Conservation (phyloP, 2,797 vertebrate genomes). For the Buphagus erythrorhynchus region DNA sequence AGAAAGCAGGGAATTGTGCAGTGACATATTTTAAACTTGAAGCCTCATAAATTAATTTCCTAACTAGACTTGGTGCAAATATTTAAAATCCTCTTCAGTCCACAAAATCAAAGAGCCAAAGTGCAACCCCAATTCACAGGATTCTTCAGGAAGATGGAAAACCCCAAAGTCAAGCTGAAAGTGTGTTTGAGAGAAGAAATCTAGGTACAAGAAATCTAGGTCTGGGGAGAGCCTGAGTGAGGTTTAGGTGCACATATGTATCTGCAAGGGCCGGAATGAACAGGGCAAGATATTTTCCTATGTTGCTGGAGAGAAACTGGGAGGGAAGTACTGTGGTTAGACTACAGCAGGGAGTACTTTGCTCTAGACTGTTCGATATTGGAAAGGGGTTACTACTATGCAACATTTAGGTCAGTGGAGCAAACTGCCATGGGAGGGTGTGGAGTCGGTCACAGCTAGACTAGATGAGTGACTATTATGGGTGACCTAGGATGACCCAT, state of each 20-base stretch:
- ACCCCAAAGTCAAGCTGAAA: background rate
- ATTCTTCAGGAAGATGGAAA: background rate
- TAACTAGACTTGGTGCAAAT: background rate
- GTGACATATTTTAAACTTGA: background rate
- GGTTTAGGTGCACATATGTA: background rate
- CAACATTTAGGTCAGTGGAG: conserved; percentile 47
- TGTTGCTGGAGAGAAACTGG: background rate
- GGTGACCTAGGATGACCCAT: background rate
- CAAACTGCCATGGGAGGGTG: conserved; percentile 2
- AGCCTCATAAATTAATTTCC: background rate
- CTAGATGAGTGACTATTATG: background rate
- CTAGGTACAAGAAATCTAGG: background rate
- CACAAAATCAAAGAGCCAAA: background rate
- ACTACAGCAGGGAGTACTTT: background rate
- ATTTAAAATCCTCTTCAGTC: background rate
- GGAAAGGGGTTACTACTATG: background rate
- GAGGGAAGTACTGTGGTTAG: background rate
- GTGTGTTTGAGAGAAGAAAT: background rate
- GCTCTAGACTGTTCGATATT: background rate
- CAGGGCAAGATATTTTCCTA: background rate
- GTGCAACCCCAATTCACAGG: background rate
- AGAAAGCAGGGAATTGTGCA: background rate
- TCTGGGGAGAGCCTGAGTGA: background rate
- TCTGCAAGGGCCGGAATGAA: background rate
- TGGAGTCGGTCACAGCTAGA: background rate